Conservation (phyloP, 2,888 invertebrate species). For the Ophion ellenae region DNA sequence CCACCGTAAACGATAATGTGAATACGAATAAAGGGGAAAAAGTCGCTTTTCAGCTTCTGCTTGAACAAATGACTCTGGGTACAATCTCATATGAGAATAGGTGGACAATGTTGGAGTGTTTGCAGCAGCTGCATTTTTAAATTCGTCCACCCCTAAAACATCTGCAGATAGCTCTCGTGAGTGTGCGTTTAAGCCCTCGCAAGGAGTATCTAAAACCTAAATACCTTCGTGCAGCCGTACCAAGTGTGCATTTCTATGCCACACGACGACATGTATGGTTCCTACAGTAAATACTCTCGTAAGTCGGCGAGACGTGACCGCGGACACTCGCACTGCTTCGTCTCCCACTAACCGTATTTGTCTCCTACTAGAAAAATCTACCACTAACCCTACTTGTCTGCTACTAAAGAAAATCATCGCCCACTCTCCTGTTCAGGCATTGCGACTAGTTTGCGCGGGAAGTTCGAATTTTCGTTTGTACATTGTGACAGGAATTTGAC, state of each 20-base stretch:
- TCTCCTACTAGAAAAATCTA: too few relatives aligned
- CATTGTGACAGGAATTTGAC: too few relatives aligned
- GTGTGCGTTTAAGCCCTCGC: conserved; percentile 24
- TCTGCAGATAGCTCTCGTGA: conserved; percentile 3
- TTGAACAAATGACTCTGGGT: neutral
- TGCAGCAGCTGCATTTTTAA: neutral
- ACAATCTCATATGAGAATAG: neutral
- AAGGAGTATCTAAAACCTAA: conserved; percentile 38
- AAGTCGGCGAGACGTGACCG: neutral
- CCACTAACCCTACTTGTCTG: too few relatives aligned
- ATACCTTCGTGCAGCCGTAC: conserved; percentile 29
- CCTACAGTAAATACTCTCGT: neutral
- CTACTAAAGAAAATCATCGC: too few relatives aligned
- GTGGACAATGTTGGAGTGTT: too few relatives aligned
- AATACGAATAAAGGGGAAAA: neutral
- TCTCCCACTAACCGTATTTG: too few relatives aligned
- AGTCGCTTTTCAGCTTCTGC: neutral
- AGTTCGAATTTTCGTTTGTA: too few relatives aligned
- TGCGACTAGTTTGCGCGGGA: neutral
- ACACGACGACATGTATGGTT: conserved; percentile 14
- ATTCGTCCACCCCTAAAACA: conserved; percentile 35
- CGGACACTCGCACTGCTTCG: too few relatives aligned
- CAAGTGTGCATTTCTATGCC: conserved; percentile 9
- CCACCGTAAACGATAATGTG: neutral
- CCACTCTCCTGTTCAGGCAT: neutral